Evolutionary conservation across 2,797 vertebrate genomes (phyloP).

Genomic region (Phrynocephalus guinanensis): DNA sequence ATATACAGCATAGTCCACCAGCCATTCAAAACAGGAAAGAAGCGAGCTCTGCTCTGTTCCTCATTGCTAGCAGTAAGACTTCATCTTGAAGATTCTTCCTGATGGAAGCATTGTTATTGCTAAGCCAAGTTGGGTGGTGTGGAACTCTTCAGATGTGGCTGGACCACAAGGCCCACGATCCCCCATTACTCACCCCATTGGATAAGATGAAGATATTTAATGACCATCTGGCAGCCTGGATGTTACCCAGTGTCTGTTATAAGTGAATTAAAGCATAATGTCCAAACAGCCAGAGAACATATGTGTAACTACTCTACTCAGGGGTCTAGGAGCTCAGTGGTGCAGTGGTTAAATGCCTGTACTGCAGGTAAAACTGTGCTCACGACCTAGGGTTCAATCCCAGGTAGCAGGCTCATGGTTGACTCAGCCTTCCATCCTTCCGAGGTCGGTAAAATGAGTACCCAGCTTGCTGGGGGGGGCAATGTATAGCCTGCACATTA

Average conservation of each 20-base stretch:
- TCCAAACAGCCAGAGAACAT: background rate
- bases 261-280: background rate
- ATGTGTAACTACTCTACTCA: background rate
- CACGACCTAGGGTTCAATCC: no score
- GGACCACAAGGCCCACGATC: background rate
- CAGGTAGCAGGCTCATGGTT: no score
- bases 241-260: background rate
- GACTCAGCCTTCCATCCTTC: no score
- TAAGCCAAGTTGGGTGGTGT: background rate
- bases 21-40: slow-evolving; percentile 15
- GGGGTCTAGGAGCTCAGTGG: no score
- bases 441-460: no score
- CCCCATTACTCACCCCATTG: background rate
- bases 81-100: background rate
- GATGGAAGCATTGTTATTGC: no score
- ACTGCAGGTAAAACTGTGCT: no score
- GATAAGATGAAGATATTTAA: background rate
- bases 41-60: background rate
- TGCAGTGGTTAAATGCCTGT: no score
- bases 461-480: no score
- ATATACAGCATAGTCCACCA: background rate
- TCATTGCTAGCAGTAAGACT: background rate
- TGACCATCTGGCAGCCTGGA: background rate
- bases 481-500: no score
- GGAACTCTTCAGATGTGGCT: background rate